phyloP scores from a whole-genome alignment of 2,797 vertebrate genomes.

The Tadarida brasiliensis region DNA sequence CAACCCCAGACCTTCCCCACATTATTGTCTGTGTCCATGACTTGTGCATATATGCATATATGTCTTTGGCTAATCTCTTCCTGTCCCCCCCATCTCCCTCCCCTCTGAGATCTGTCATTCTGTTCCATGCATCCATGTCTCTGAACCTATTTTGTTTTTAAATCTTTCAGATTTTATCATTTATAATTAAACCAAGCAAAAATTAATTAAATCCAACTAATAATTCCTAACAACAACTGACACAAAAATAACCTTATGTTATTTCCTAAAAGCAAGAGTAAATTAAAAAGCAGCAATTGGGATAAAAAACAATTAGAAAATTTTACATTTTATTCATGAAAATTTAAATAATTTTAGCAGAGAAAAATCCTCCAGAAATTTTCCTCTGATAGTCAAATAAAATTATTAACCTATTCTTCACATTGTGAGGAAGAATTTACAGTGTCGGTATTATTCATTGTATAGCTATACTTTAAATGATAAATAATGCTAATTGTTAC shows the following conservation, averaged over 20 bases:
- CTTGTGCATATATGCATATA: background rate
- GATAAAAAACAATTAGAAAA: background rate
- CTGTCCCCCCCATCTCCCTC: background rate
- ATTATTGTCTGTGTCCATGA: background rate
- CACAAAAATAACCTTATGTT: background rate
- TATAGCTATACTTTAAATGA: background rate
- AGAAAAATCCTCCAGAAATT: background rate
- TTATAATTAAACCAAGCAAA: background rate
- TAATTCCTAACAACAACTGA: conserved; percentile 51
- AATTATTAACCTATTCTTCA: background rate
- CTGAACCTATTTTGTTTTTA: background rate
- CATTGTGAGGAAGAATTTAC: background rate
- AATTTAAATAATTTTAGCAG: background rate
- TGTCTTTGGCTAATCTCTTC: background rate
- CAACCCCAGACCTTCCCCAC: background rate
- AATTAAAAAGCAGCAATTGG: background rate
- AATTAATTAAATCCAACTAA: conserved; percentile 49
- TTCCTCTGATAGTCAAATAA: background rate
- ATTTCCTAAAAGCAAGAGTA: background rate
- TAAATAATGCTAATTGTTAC: background rate
- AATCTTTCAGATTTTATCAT: background rate
- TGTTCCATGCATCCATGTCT: background rate
- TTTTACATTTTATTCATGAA: background rate
- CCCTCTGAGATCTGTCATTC: background rate
- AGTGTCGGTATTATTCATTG: fast-evolving